Evolutionary conservation across 2,888 invertebrate species (phyloP), one percentile per base, ranked within the genome.

Genomic region (Eurois occulta): DNA sequence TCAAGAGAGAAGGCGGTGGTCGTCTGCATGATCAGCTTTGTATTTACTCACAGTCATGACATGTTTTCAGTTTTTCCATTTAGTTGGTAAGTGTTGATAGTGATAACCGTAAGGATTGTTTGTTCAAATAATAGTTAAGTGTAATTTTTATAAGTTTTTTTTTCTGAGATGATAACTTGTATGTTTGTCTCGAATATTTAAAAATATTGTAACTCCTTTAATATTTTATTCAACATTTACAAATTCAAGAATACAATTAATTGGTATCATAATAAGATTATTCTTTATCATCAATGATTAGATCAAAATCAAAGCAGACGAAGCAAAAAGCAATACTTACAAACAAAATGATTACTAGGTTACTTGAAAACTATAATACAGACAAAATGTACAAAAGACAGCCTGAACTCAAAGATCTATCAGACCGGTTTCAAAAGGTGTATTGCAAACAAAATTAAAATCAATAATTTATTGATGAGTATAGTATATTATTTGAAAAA

Each of bases 1-100:
- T 41, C 8, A 35, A 41, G 18, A 41, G n/a, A 7, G 21, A 10
- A 10, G 2, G 24, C n/a, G n/a, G 8, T 41, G 41, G n/a, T n/a
- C 16, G 16, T 8, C 16, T 3, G 11, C 8, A 16, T 41, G 41
- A 64, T 38, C n/a, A n/a, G 24, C 7, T 16, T 71, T 52, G 58
- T 66, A 58, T 60, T 69, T 64, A 58, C 13, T 52, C 0, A 65
- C 16, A 35, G 32, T 78, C 46, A 62, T 82, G 52, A 82, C 46
- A 73, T 68, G 16, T 32, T 73, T 75, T 68, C 70, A 75, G 21
- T 64, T 75, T 74, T 55, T 46, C 32, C 52, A 67, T 72, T 73
- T 83, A 85, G 77, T 74, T 78, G 16, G 48, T 87, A 88, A 87
- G 79, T 78, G 28, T 81, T 78, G 13, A 68, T 78, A 75, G n/a